Evolutionary conservation across 1,140 invertebrate genomes (phyloP).

Genomic region (Oryzaephilus surinamensis): DNA sequence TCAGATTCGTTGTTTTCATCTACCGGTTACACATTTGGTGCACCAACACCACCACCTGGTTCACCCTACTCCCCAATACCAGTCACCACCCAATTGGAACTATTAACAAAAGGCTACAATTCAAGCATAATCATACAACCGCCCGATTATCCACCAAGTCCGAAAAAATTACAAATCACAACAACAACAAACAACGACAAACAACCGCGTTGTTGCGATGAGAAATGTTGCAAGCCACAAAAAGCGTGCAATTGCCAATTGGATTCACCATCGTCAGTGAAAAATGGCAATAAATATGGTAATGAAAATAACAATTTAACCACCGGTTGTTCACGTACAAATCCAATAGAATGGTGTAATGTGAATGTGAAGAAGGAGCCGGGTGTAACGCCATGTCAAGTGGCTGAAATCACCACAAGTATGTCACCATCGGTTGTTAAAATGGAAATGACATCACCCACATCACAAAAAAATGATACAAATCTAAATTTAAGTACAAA

Average conservation of each 20-base stretch:
- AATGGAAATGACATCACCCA: conserved; percentile 40
- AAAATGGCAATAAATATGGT: conserved; percentile 4
- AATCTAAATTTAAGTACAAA: not conserved
- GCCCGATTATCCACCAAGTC: conserved; percentile 18
- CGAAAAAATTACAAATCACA: conserved; percentile 26
- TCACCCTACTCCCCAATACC: conserved; percentile 58
- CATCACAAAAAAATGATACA: conserved; percentile 33
- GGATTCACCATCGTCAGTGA: conserved; percentile 13
- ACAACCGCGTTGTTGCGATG: conserved; percentile 24
- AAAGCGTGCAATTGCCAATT: conserved; percentile 25
- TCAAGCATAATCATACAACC: conserved; percentile 33
- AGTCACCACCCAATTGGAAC: conserved; percentile 47
- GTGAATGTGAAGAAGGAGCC: conserved; percentile 50
- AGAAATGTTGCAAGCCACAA: conserved; percentile 31
- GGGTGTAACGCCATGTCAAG: conserved; percentile 44
- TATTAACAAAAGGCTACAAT: conserved; percentile 41
- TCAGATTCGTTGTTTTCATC: conserved; percentile 55
- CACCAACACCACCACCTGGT: conserved; percentile 53
- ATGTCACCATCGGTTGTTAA: conserved; percentile 43
- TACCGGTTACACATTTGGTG: conserved; percentile 50
- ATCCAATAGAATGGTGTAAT: conserved; percentile 42
- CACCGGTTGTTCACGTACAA: conserved; percentile 42
- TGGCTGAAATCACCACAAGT: conserved; percentile 53
- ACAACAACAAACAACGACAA: conserved; percentile 6
- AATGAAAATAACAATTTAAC: conserved; percentile 4